Evolutionary conservation across 30 jellyfish, hydroid and myxozoan genomes (phyloP), one percentile per base, ranked within the genome.

Genomic region (Pseudorhiza aurosa): DNA sequence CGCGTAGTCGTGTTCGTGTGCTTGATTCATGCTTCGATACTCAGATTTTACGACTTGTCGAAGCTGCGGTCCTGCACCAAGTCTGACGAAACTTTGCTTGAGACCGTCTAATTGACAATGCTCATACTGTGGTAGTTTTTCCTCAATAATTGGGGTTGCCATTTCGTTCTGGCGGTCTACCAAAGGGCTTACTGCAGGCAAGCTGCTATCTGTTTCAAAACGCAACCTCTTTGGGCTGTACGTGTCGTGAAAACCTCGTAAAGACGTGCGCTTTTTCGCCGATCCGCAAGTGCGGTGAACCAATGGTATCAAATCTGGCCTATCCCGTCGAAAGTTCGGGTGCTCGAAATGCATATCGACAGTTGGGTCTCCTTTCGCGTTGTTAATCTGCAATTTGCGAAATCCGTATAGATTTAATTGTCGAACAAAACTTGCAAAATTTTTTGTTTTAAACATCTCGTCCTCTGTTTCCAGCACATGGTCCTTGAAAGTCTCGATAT

Each of bases 371-470:
- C 95, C 88, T 62, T 78, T 88, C 10, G 89, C 86, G 69, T 88
- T 88, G 28, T 69, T 78, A 31, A 88, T 83, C 64, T 93, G 94
- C 27, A 88, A n/a, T 65, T 94, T 94, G 37, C 97, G 96, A 62
- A 94, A 94, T 14, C 99, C 99, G 72, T 94, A 94, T 22, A 94
- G 63, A 63, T 94, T 94, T 36, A 94, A 68, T 46, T 94, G 99
- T 9, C 99, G 95, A 9, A 94, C 99, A 69, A 94, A 94, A 42
- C 97, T 89, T 4, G 99, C 95, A 65, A 94, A 94, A 59, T 94
- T 94, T 32, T 88, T 94, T 31, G 99, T 94, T 78, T 94, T 94
- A 87, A 94, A 94, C 99, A 94, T 88, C 82, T 94, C 99, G 58
- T 87, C 99, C n/a, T 85, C 96, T 25, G 85, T 94, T 42, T 94